Base-by-base conservation (phyloP, 2,888 invertebrate species). In the Scaptomyza flava region DNA sequence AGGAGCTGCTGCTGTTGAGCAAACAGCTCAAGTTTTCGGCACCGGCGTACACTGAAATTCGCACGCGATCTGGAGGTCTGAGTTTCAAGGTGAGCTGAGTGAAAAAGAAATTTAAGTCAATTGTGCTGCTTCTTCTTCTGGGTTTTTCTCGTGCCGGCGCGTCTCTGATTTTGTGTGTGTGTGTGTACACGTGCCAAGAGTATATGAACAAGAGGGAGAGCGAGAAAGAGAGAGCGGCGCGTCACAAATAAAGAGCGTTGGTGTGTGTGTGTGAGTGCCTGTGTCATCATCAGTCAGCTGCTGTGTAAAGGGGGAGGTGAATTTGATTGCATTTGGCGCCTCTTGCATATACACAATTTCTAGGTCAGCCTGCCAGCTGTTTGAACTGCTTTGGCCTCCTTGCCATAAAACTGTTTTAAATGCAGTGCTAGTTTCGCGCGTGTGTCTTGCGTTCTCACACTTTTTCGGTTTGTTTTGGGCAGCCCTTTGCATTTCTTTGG, bases 31-130 rank as follows among this genome's bases (percentile, higher is more conserved):
- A 90, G 59, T 90, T 89, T 58, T 85, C 89, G 33, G 72, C 90
- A 42, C 87, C 89, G 66, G 90, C 89, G 0, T 90, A 90, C 56
- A 83, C 79, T 38, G 85, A 90, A 76, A 89, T 90, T 48, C 89
- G 90, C 46, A 85, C 89, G 56, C 79, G 83, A 59, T 78, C 79
- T 48, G 73, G 81, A 72, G 62, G 77, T 47, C 74, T 77, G 7
- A 76, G 72, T 61, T 65, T 78, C 71, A 90, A 90, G 90, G 90
- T 90, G 82, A 89, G 78, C 41, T 6, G 7, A 48, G 23, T 9
- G 33, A 48, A 38, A 38, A 59, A 66, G 33, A 14, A 27, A 27
- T 27, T 27, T 27, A 27, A 27, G 27, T 27, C 27, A 27, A 27
- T 4, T 27, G 6, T 27, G 59, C 14, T 46, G 46, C 69, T 51